Evolutionary conservation across 1,140 invertebrate species (phyloP), one percentile per base, ranked within the genome.

Genomic region (Dinoponera quadriceps): DNA sequence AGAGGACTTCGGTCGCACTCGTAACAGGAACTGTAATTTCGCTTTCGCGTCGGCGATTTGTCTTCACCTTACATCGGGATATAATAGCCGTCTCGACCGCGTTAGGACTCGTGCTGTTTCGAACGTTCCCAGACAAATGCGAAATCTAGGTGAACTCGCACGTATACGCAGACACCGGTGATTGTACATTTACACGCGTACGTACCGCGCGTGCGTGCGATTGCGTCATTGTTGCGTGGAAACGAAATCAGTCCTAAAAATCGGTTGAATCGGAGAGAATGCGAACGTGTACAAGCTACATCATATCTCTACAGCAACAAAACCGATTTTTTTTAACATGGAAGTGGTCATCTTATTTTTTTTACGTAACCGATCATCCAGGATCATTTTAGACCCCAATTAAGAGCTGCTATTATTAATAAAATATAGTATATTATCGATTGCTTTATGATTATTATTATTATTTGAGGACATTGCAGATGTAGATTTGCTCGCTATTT

Each of bases 61-160:
- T 85, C 75, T 75, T 51, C 33, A 65, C 72, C 83, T 82, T 86
- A 68, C 57, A 49, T 63, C 51, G 69, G 25, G 38, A 29, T 49
- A 71, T 85, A 86, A 86, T 85, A 82, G 73, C 81, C 83, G 51
- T 85, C 85, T 82, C 69, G 84, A 69, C 85, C 78, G 84, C 69
- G 71, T 87, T 87, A 87, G 69, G 51, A 66, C 57, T 71, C 38
- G 49, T 55, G 65, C 75, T 14, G 7, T 55, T 68, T 57, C 49
- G 25, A n/a, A 25, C 25, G 71, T 38, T 62, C 38, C 54, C 49
- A 59, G 20, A 44, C 38, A 44, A 44, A 11, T 22, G 54, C 54
- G 71, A 20, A 38, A 59, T 73, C 54, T 44, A 13, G 33, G 16
- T 44, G 71, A 44, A 73, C 38, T 73, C 59, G 29, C 27, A 22